A percentile compares a stretch with the other conserved stretches of the same genome.
Evolutionary conservation across 2,888 invertebrate species (phyloP).

Genomic region (Chorisops tibialis): DNA sequence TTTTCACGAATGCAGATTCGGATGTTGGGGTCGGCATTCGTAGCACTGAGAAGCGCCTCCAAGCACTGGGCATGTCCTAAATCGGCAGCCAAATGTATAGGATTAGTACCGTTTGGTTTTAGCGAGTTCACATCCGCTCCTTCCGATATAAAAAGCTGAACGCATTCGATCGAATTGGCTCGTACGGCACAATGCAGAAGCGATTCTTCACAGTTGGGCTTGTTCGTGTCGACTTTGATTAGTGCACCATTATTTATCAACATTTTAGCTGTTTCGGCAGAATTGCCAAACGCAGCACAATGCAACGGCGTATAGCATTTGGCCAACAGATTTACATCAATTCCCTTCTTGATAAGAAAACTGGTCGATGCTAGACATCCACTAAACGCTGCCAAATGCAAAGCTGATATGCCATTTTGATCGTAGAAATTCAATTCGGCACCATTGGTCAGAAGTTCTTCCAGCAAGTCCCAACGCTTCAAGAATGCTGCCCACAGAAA

Average conservation of each 20-base stretch:
- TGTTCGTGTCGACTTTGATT: slow-evolving; percentile 65
- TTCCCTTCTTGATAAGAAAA: slow-evolving; percentile 65
- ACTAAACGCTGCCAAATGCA: slow-evolving; percentile 75
- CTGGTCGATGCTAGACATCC: slow-evolving; percentile 70
- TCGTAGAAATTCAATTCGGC: slow-evolving; percentile 70
- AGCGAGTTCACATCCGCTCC: slow-evolving; percentile 74
- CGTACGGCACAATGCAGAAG: slow-evolving; percentile 81
- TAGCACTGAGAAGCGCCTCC: slow-evolving; percentile 69
- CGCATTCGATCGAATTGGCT: slow-evolving; percentile 77
- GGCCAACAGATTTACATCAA: slow-evolving; percentile 66
- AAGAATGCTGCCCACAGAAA: slow-evolving; percentile 73
- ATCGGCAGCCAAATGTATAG: slow-evolving; percentile 78
- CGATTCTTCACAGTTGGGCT: slow-evolving; percentile 69
- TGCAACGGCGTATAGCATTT: slow-evolving; percentile 80
- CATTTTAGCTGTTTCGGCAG: slow-evolving; percentile 74
- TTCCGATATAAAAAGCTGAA: slow-evolving; percentile 69
- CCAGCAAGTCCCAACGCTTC: slow-evolving; percentile 65
- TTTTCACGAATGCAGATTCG: slow-evolving; percentile 67
- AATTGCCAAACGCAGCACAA: slow-evolving; percentile 86
- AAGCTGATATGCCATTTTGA: slow-evolving; percentile 68
- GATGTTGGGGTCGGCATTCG: slow-evolving; percentile 67
- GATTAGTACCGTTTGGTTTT: slow-evolving; percentile 72
- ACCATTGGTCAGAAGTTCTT: slow-evolving; percentile 62
- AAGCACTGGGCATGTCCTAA: slow-evolving; percentile 74
- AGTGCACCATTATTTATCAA: slow-evolving; percentile 70